Evolutionary conservation across 2,888 invertebrate species (phyloP).

Genomic region (Cephonodes hylas): DNA sequence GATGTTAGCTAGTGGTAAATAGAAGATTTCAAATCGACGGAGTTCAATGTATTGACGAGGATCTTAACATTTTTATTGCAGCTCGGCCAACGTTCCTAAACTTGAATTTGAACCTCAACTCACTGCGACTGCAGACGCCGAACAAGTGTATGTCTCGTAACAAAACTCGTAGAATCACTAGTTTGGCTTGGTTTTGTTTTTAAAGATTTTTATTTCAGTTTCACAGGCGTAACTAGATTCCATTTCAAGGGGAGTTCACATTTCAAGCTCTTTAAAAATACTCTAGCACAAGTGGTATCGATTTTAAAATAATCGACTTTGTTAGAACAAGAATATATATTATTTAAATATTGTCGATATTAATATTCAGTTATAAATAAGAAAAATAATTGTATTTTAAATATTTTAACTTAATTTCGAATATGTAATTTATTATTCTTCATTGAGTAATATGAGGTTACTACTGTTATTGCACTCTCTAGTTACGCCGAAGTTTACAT

Average conservation of each 20-base stretch:
- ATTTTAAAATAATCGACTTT: no score
- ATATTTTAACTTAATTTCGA: no score
- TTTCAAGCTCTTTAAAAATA: background rate
- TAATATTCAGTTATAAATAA: no score
- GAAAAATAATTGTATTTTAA: no score
- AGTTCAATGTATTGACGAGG: slow-evolving; percentile 15
- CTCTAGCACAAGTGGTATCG: no score
- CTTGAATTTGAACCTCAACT: slow-evolving; percentile 96
- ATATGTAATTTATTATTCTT: background rate
- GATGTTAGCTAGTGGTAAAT: background rate
- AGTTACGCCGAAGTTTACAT: slow-evolving; percentile 22
- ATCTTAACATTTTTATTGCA: slow-evolving; percentile 84
- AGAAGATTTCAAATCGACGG: background rate
- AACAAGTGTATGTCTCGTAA: slow-evolving; percentile 90
- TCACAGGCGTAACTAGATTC: slow-evolving; percentile 18
- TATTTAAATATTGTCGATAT: no score
- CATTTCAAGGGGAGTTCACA: background rate
- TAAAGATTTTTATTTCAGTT: slow-evolving; percentile 31
- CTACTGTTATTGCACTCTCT: background rate
- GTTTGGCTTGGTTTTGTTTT: slow-evolving; percentile 63
- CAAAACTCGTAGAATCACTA: slow-evolving; percentile 66
- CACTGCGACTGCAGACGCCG: slow-evolving; percentile 92
- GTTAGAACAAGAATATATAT: no score
- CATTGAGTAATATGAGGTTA: background rate
- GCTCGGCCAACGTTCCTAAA: slow-evolving; percentile 99